These are phyloP conservation scores for Pachymerium ferrugineum DNA, from an alignment of 2,888 invertebrate species.

Conservation along the genomic window DNA sequence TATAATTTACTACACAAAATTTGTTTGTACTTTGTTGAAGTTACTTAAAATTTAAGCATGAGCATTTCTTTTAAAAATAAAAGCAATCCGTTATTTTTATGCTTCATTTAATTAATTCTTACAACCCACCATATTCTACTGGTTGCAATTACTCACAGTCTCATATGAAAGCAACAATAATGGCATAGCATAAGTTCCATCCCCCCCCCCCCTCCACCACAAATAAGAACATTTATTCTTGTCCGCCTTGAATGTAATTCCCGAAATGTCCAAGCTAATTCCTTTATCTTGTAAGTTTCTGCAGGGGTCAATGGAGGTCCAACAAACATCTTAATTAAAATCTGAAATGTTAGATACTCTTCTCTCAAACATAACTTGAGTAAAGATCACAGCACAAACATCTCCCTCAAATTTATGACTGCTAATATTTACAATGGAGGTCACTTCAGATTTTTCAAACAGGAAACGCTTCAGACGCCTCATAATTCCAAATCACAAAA, in stretches of 20 bases:
- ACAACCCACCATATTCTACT: too few species aligned
- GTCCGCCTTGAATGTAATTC: neutral
- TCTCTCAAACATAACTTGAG: neutral
- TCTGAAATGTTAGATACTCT: slow-evolving; percentile 14
- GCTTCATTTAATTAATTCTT: too few species aligned
- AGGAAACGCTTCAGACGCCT: slow-evolving; percentile 19
- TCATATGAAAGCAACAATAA: too few species aligned
- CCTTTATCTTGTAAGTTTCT: neutral
- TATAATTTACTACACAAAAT: too few species aligned
- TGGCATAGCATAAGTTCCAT: too few species aligned
- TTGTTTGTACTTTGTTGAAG: too few species aligned
- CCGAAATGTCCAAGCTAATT: neutral
- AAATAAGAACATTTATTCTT: neutral
- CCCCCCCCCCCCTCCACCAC: too few species aligned
- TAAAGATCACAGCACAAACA: neutral
- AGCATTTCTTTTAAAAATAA: too few species aligned
- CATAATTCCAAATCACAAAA: neutral
- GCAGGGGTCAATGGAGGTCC: slow-evolving; percentile 1
- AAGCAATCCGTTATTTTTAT: too few species aligned
- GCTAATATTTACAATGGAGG: slow-evolving; percentile 1
- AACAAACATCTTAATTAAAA: slow-evolving; percentile 27
- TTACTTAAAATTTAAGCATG: too few species aligned
- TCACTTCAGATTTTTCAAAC: neutral
- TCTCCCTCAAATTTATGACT: neutral
- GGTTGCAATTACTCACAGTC: too few species aligned